A percentile compares a stretch with the other conserved stretches of the same genome.
Evolutionary conservation across 1,140 invertebrate genomes (phyloP).

Genomic region (Lepidostoma basale): DNA sequence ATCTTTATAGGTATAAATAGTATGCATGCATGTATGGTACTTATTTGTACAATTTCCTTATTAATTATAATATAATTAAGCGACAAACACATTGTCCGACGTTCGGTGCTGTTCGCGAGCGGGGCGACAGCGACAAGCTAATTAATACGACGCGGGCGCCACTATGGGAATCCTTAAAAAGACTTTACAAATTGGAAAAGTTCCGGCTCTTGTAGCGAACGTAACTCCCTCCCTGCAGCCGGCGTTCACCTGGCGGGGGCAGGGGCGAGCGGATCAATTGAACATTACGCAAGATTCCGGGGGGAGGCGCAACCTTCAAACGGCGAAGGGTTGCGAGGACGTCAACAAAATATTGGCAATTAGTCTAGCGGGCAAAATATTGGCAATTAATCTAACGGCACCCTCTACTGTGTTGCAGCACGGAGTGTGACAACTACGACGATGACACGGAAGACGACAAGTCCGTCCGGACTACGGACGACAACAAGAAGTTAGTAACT

Average conservation of each 20-base stretch:
- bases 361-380: neutral
- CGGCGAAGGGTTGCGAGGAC: neutral
- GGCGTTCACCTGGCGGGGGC: neutral
- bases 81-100: no score
- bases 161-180: constrained; percentile 24
- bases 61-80: no score
- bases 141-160: constrained; percentile 2
- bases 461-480: constrained; percentile 39
- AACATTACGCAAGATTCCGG: neutral
- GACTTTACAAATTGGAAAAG: constrained; percentile 17
- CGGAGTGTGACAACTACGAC: constrained; percentile 34
- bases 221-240: neutral
- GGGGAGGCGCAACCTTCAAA: neutral
- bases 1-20: no score
- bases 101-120: no score
- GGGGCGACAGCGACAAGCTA: neutral
- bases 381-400: neutral
- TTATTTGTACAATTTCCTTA: no score
- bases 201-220: neutral
- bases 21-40: no score
- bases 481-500: constrained; percentile 44
- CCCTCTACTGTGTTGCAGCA: neutral
- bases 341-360: neutral
- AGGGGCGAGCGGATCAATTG: neutral
- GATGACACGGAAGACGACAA: constrained; percentile 42